Evolutionary conservation across 2,888 invertebrate genomes (phyloP).

Genomic region (Ditylenchus weischeri): DNA sequence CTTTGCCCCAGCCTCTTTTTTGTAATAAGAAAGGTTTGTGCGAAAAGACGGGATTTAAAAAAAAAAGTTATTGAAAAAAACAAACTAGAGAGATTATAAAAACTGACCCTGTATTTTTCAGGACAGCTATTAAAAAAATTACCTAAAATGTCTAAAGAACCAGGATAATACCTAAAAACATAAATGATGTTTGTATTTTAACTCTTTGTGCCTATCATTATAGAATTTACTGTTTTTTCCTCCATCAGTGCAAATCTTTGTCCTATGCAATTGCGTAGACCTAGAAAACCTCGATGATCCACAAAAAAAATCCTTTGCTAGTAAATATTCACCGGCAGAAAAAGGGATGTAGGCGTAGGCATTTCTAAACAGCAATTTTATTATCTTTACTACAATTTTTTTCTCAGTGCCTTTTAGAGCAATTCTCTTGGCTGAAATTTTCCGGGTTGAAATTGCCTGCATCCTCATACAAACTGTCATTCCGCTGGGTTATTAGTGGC

Average conservation of each 20-base stretch:
- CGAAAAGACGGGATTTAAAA: no score
- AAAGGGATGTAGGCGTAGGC: slow-evolving; percentile 38
- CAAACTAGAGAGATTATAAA: no score
- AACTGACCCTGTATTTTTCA: no score
- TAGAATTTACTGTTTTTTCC: slow-evolving; percentile 56
- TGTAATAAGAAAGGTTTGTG: no score
- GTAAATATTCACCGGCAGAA: slow-evolving; percentile 15
- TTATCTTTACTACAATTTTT: neutral
- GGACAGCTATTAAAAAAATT: no score
- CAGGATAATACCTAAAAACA: slow-evolving; percentile 51
- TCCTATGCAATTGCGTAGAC: slow-evolving; percentile 41
- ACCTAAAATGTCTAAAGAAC: slow-evolving; percentile 51
- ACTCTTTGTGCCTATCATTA: no score
- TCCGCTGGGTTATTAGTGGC: slow-evolving; percentile 19
- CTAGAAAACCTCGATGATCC: neutral
- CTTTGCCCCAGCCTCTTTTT: no score
- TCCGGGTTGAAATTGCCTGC: slow-evolving; percentile 60
- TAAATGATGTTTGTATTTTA: no score
- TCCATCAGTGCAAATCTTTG: slow-evolving; percentile 60
- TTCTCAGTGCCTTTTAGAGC: neutral
- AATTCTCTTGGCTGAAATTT: slow-evolving; percentile 53
- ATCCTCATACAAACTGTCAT: slow-evolving; percentile 35
- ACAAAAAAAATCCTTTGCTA: no score
- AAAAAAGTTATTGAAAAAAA: no score
- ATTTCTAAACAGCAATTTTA: slow-evolving; percentile 33